These are phyloP conservation scores for Moxostoma hubbsi DNA, from an alignment of 2,797 vertebrate genomes.

Conservation along the genomic window DNA sequence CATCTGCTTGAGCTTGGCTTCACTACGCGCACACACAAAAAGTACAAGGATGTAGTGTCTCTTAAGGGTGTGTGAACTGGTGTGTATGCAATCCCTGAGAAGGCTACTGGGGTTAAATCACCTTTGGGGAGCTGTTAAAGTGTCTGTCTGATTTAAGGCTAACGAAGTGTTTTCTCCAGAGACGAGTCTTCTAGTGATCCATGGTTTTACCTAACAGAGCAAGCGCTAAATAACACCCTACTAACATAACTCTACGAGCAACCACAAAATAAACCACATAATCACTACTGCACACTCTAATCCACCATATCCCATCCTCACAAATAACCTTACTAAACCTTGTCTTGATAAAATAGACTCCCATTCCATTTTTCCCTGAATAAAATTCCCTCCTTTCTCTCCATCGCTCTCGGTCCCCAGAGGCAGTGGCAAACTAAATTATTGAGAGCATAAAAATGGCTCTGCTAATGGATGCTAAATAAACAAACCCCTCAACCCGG, in stretches of 20 bases:
- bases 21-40: constrained; percentile 10
- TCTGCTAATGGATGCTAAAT: constrained; percentile 80
- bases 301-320: background rate
- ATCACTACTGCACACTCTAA: background rate
- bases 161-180: constrained; percentile 33
- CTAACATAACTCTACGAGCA: background rate
- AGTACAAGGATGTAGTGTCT: background rate
- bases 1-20: background rate
- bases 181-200: constrained; percentile 27
- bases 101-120: constrained; percentile 36
- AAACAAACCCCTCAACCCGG: constrained; percentile 71
- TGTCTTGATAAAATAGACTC: constrained; percentile 7
- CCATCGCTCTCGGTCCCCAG: constrained; percentile 66
- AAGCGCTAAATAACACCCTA: constrained; percentile 17
- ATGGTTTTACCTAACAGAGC: constrained; percentile 18
- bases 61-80: constrained; percentile 12
- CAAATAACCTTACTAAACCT: background rate
- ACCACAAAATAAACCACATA: background rate
- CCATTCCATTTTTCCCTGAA: background rate
- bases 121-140: constrained; percentile 33
- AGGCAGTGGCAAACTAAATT: constrained; percentile 78
- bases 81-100: constrained; percentile 14
- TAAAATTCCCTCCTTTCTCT: constrained; percentile 42
- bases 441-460: constrained; percentile 81
- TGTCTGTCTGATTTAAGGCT: constrained; percentile 35